Evolutionary conservation across 2,888 invertebrate species (phyloP).

Genomic region (Ectemnius lituratus): DNA sequence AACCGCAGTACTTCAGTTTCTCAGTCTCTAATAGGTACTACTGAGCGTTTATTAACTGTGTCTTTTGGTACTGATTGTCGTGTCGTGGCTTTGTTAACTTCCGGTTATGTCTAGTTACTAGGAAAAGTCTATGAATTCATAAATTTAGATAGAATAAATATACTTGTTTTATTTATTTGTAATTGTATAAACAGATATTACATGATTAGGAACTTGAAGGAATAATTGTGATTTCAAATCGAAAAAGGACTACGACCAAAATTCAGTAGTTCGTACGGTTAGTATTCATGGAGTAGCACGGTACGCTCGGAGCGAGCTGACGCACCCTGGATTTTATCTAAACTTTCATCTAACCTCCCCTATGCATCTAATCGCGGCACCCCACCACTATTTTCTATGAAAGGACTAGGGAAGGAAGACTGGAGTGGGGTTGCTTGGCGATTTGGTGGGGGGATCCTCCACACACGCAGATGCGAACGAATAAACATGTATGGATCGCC

Average conservation of each 20-base stretch:
- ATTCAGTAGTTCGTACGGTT: no score
- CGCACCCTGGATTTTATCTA: conserved; percentile 75
- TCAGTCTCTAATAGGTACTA: conserved; percentile 35
- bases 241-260: no score
- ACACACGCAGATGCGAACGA: conserved; percentile 52
- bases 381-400: conserved; percentile 74
- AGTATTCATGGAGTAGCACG: no score
- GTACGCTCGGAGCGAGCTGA: conserved; percentile 53
- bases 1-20: conserved; percentile 35
- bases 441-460: conserved; percentile 55
- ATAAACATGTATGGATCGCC: conserved; percentile 48
- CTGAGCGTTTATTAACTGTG: conserved; percentile 38
- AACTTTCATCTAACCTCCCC: conserved; percentile 77
- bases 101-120: not conserved
- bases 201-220: no score
- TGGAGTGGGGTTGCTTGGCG: conserved; percentile 56
- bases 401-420: conserved; percentile 66
- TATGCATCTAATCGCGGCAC: conserved; percentile 73
- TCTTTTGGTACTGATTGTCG: conserved; percentile 17
- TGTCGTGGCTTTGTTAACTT: conserved; percentile 21
- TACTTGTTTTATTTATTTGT: no score
- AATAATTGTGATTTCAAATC: no score
- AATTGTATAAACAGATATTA: no score
- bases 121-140: no score
- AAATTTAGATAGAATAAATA: no score